Base-by-base conservation (phyloP, 2,888 invertebrate species). In the Mechanitis messenoides region DNA sequence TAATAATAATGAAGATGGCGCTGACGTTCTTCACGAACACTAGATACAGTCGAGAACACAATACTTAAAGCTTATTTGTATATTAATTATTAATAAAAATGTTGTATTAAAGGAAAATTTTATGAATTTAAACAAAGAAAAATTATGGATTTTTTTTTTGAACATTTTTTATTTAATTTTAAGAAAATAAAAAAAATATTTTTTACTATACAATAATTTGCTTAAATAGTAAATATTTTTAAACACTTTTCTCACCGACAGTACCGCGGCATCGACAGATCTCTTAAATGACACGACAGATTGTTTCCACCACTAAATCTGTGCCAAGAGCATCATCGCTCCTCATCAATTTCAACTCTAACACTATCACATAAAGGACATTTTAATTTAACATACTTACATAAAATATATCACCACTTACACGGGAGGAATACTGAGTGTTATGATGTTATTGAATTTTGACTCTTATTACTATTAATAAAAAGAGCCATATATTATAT, bases 301-400 rank as follows among this genome's bases (percentile, higher is more conserved):
- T 78, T 72, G 73, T 83, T 81, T 84, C 81, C 81, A 80, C 73
- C 70, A 74, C 71, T 67, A 71, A 73, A 86, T 80, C 78, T 83
- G 76, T 86, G 87, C 85, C 86, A 87, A 86, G 87, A 83, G 64
- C 82, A 72, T 71, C 68, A 9, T 61, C 35, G 59, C 31, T 20
- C 47, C 46, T 35, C 42, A 56, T 53, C n/a, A 60, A 61, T 62
- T 46, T 64, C 45, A 57, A 64, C 65, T 66, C 65, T 73, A 66
- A 53, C 3, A 54, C 50, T 12, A 12, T 35, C 2, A 5, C 3
- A 58, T 71, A 81, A 70, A 68, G 76, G 68, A 58, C 61, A 70
- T 61, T 74, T 69, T 78, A 45, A 64, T 62, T 58, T 67, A 55
- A 7, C 53, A n/a, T 5, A 35, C 7, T 61, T 33, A 59, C 53